Percentiles rank a stretch among this genome's conserved stretches.
These are phyloP conservation scores for Trididemnum nubilum DNA, from an alignment of 23 tunicate genomes.

Conservation along the genomic window DNA sequence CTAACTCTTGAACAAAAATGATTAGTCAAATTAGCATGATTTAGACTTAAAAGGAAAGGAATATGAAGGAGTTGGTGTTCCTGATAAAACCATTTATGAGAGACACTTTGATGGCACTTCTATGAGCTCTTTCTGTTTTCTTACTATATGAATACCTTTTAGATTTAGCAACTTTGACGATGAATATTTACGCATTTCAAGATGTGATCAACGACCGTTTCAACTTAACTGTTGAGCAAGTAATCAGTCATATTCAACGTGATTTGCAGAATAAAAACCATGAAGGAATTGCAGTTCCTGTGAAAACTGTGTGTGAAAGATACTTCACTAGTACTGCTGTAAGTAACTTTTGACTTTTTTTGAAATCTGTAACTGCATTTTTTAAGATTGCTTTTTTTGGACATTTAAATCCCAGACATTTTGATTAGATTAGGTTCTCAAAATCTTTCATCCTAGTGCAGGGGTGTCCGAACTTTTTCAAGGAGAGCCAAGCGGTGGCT, in stretches of 20 bases:
- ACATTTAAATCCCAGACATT: not conserved
- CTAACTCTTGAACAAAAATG: no score
- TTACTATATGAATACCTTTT: no score
- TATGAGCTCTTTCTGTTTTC: no score
- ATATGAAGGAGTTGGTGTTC: no score
- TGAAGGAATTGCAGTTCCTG: conserved; percentile 13
- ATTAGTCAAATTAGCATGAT: no score
- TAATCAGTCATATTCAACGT: conserved; percentile 49
- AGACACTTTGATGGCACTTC: no score
- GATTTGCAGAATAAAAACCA: not conserved
- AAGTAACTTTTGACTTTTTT: conserved; percentile 39
- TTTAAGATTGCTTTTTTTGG: not conserved
- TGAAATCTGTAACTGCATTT: no score
- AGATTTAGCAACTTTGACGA: not conserved
- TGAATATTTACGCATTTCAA: conserved; percentile 6
- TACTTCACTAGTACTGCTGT: conserved; percentile 62
- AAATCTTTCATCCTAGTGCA: no score
- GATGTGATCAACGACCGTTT: conserved; percentile 32
- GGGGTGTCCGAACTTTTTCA: no score
- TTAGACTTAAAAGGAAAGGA: no score
- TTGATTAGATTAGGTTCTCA: not conserved
- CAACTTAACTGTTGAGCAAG: conserved; percentile 38
- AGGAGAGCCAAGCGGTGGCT: no score
- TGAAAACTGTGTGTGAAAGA: conserved; percentile 70
- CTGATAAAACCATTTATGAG: no score